These are phyloP conservation scores for Euproctis similis DNA, from an alignment of 2,888 invertebrate species.

Conservation along the genomic window DNA sequence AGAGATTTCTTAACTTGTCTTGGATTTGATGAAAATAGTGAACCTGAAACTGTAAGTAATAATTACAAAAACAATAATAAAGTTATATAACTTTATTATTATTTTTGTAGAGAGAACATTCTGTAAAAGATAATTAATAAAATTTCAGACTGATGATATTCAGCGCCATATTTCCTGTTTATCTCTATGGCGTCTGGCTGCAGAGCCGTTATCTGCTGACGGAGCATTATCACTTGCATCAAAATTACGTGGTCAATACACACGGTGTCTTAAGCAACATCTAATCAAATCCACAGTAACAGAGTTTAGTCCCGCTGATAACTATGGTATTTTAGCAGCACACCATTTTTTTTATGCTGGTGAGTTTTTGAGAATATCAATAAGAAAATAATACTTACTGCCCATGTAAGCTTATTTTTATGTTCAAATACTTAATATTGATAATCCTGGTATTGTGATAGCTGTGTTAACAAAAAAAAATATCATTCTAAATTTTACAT, in stretches of 20 bases:
- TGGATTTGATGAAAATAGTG: constrained; percentile 78
- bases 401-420: too few relatives aligned
- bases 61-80: too few relatives aligned
- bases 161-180: constrained; percentile 88
- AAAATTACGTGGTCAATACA: constrained; percentile 79
- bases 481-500: too few relatives aligned
- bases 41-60: constrained; percentile 78
- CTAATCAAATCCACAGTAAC: constrained; percentile 73
- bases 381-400: too few relatives aligned
- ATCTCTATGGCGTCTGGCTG: constrained; percentile 84
- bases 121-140: not conserved
- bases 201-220: constrained; percentile 72
- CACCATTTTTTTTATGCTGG: constrained; percentile 78
- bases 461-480: not conserved
- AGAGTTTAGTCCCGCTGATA: constrained; percentile 85
- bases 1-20: constrained; percentile 78
- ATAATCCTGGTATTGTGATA: not conserved
- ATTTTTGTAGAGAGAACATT: not conserved
- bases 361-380: constrained; percentile 14
- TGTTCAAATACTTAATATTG: too few relatives aligned
- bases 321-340: constrained; percentile 86
- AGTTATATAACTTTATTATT: not conserved
- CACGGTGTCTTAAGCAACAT: constrained; percentile 72
- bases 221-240: constrained; percentile 76
- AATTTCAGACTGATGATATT: constrained; percentile 80